Base-by-base conservation (phyloP, 1,140 invertebrate species). In the Drosophila sproati region DNA sequence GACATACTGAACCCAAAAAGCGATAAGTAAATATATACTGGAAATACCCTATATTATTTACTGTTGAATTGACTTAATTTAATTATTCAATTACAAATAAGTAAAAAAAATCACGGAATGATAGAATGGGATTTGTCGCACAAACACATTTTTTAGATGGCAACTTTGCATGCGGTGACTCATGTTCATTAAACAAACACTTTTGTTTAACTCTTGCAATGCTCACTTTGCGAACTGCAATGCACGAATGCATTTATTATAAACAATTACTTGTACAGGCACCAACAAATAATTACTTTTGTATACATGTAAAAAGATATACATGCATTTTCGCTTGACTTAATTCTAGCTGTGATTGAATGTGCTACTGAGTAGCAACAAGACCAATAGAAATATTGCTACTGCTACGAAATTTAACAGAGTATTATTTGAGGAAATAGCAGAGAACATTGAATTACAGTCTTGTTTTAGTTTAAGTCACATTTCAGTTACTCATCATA, bases 1-100 rank as follows among this genome's bases (percentile, higher is more conserved):
- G 69, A 72, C 69, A 20, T 20, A 20, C 39, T 60, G 63, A 45
- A 59, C 39, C 39, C 28, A 4, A 8, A 6, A n/a, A 28, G 20
- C 7, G 70, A 73, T 73, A 67, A 73, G 70, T 2, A 2, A 32
- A 5, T 2, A 34, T 35, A 35, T 34, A 3, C 43, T 6, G 28
- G 3, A 12, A 5, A 43, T 43, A 41, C 20, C 20, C 20, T 32
- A 29, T 57, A 8, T 45, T 10, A 31, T 34, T 20, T n/a, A 29
- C 12, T 2, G 12, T 37, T 7, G 3, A 37, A 28, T 28, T 1
- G 31, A 50, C 48, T 3, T 12, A 20, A 35, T 35, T 52, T 6
- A 12, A 10, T 10, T 32, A 20, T 20, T 20, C 29, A 12, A 62
- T 10, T n/a, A 7, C 28, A 41, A 7, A 0, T 12, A 12, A 12